A percentile compares a stretch with the other conserved stretches of the same genome.
These are phyloP conservation scores for Anthrax anthrax DNA, from an alignment of 2,888 invertebrate species.

Conservation along the genomic window DNA sequence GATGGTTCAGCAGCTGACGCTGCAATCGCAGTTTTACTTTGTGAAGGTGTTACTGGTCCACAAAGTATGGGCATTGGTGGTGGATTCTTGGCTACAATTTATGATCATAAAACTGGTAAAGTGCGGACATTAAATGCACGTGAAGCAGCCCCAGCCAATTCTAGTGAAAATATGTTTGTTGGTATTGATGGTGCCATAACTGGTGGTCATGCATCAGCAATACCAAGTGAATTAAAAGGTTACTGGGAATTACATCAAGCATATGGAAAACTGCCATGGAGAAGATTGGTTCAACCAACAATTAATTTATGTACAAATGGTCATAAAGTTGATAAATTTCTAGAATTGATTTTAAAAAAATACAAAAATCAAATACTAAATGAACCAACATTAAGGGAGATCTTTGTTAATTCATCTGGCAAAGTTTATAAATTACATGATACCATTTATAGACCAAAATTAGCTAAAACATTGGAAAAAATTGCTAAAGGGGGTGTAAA, in stretches of 20 bases:
- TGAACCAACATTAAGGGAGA: conserved; percentile 41
- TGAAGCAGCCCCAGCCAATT: conserved; percentile 58
- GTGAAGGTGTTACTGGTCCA: conserved; percentile 70
- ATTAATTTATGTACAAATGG: conserved; percentile 63
- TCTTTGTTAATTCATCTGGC: conserved; percentile 48
- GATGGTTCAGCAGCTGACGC: conserved; percentile 74
- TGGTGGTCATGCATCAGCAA: conserved; percentile 43
- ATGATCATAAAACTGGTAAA: conserved; percentile 44
- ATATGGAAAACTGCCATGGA: conserved; percentile 68
- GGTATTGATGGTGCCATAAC: conserved; percentile 30
- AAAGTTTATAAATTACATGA: conserved; percentile 47
- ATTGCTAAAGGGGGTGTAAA: conserved; percentile 54
- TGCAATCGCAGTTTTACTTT: conserved; percentile 70
- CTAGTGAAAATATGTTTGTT: conserved; percentile 54
- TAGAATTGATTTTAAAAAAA: conserved; percentile 41
- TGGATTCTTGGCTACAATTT: conserved; percentile 74
- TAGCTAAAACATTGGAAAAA: conserved; percentile 54
- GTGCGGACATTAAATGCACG: conserved; percentile 57
- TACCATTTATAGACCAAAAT: conserved; percentile 42
- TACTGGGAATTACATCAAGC: conserved; percentile 60
- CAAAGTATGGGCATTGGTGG: conserved; percentile 85
- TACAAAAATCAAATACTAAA: conserved; percentile 40
- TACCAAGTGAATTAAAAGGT: conserved; percentile 83
- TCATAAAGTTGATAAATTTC: conserved; percentile 50
- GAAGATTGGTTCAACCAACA: conserved; percentile 59